Base-by-base conservation (phyloP, 30 jellyfish, hydroid and myxozoan species). In the Euphysa ruthae region DNA sequence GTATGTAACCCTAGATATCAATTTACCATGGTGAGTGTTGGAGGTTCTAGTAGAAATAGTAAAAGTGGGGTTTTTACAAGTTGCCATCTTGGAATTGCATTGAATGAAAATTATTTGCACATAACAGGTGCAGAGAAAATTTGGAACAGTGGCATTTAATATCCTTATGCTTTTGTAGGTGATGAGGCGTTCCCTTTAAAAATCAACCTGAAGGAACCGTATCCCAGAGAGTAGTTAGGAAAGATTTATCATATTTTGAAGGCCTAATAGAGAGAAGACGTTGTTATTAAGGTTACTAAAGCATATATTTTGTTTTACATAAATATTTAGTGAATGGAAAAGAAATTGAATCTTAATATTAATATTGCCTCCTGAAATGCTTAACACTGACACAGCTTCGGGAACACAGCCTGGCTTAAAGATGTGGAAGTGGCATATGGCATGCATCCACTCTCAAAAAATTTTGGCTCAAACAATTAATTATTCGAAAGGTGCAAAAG, bases 101-200 rank as follows among this genome's bases (percentile, higher is more conserved):
- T 81, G 55, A 32, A 51, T 43, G 82, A 64, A 49, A 79, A 61
- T 33, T 50, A 38, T 50, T 55, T 81, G 56, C 50, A 35, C 34
- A 42, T 81, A 62, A 91, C 92, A 3, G 32, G 76, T 35, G 83
- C 78, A 35, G 70, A 63, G 66, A 66, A 54, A 69, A 77, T 70
- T 46, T 58, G 84, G 44, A 52, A 61, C 38, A 71, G 84, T 43
- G 61, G 49, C 26, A 61, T 32, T 34, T 35, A 52, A 61, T 80
- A 55, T 75, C 82, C 93, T 34, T 80, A 58, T 43, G 81, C 64
- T 31, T 73, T 81, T 49, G 71, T 73, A 20, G 91, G 94, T 46
- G 85, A 81, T 44, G 73, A 73, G 60, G 94, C 84, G 42, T 81
- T 81, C 71, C 94, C 79, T 24, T 66, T 81, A 69, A 81, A 68